These are phyloP conservation scores for Mus musculus DNA, from an alignment of 2,113 vertebrate genomes.

Conservation along the genomic window GRCm39 chr1:183899001-183899500, in stretches of 20 bases:
- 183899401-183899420: neutral
- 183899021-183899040: neutral
- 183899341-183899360: neutral
- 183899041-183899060: neutral
- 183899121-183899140: rapidly evolving
- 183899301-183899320: neutral
- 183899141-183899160: neutral
- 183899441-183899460: too few relatives aligned
- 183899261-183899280: neutral
- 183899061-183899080: neutral
- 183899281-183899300: neutral
- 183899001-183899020: neutral
- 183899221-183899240: neutral
- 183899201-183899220: neutral
- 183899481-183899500: neutral
- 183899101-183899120: neutral
- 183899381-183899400: neutral
- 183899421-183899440: neutral
- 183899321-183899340: neutral
- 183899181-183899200: neutral
- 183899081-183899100: neutral
- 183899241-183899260: constrained; percentile 7
- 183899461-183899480: neutral
- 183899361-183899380: too few relatives aligned
- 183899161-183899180: neutral